These are phyloP conservation scores for Sturmia bella DNA, from an alignment of 2,888 invertebrate genomes.

Conservation along the genomic window DNA sequence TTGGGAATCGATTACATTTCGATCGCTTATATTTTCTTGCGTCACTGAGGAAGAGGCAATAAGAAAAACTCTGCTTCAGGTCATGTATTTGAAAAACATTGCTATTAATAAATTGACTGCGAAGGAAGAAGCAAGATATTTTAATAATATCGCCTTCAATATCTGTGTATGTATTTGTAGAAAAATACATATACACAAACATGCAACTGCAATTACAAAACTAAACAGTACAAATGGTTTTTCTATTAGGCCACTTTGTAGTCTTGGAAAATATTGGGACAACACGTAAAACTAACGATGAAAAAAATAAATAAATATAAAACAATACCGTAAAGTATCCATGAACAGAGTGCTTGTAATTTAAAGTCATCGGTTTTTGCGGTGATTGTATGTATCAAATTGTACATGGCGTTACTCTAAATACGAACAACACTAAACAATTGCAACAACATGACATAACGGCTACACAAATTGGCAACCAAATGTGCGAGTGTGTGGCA, in stretches of 20 bases:
- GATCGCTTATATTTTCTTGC: too few relatives aligned
- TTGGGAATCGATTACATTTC: too few relatives aligned
- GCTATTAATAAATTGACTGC: too few relatives aligned
- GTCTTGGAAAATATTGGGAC: constrained; percentile 35
- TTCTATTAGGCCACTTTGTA: constrained; percentile 40
- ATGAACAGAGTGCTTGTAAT: constrained; percentile 55
- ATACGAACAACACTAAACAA: constrained; percentile 50
- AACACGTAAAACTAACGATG: constrained; percentile 2
- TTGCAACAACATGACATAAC: constrained; percentile 38
- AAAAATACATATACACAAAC: constrained; percentile 20
- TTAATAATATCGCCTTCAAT: too few relatives aligned
- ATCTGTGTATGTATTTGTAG: neutral
- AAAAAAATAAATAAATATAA: constrained; percentile 7
- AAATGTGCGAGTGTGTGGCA: constrained; percentile 64
- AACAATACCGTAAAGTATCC: constrained; percentile 37
- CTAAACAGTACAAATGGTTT: constrained; percentile 59
- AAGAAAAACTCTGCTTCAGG: too few relatives aligned
- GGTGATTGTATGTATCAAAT: constrained; percentile 60
- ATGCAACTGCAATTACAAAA: constrained; percentile 41
- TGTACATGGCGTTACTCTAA: constrained; percentile 54
- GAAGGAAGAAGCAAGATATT: too few relatives aligned
- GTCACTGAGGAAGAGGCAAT: too few relatives aligned
- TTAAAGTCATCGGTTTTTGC: constrained; percentile 69
- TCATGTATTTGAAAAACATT: too few relatives aligned
- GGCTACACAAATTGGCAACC: constrained; percentile 64